Conservation (phyloP, 1,140 invertebrate genomes). For the Zaprionus nigranus region DNA sequence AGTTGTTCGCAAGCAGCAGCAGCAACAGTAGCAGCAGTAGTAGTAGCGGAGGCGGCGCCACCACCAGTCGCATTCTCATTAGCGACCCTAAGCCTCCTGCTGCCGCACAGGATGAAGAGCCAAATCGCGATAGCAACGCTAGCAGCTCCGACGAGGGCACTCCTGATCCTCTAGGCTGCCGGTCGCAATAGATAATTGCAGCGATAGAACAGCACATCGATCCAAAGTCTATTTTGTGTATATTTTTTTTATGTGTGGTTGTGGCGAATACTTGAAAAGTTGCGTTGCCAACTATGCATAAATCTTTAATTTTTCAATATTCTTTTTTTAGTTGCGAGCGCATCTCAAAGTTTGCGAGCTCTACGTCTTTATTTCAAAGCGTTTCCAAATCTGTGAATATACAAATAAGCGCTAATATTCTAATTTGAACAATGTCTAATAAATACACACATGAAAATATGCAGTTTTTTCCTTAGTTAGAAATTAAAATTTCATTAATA, state of each 20-base stretch:
- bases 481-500: too few species aligned
- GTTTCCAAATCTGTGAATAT: conserved; percentile 69
- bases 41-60: background rate
- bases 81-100: too few species aligned
- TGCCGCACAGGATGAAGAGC: background rate
- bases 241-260: conserved; percentile 10
- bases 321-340: conserved; percentile 14
- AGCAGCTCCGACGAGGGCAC: conserved; percentile 48
- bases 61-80: background rate
- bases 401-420: conserved; percentile 51
- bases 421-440: conserved; percentile 59
- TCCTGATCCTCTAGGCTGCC: conserved; percentile 51
- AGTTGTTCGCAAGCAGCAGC: background rate
- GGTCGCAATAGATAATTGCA: conserved; percentile 50
- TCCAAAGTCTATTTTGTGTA: conserved; percentile 27
- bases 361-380: conserved; percentile 38
- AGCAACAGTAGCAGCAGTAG: background rate
- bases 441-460: conserved; percentile 37
- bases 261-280: conserved; percentile 32
- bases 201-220: background rate
- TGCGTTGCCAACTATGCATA: background rate
- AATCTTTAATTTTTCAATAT: background rate
- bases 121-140: background rate
- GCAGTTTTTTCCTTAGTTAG: background rate
- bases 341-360: conserved; percentile 23